Base-by-base conservation (phyloP, 2,888 invertebrate species). In the Campopleginae sp. region DNA sequence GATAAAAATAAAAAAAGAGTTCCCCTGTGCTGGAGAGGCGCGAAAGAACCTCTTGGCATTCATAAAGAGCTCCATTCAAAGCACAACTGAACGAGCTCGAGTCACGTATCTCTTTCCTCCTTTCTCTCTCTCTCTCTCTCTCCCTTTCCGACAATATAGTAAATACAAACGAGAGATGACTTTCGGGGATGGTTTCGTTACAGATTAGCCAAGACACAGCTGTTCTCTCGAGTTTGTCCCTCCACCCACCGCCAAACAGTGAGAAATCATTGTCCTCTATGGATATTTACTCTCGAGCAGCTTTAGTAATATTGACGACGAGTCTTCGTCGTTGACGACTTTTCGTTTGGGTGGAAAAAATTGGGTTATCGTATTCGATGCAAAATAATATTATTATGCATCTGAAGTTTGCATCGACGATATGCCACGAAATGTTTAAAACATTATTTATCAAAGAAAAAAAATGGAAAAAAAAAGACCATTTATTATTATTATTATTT, bases 51-150 rank as follows among this genome's bases (percentile, higher is more conserved):
- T 81, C 74, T 78, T 81, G 68, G 77, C 82, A 82, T 86, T 84
- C 77, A 86, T 86, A 86, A 85, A 86, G 80, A 86, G 82, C 44
- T 74, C n/a, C 82, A 86, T 86, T 86, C 77, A 86, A 77, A 71
- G 76, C 42, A 61, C 65, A 85, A 74, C 48, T 68, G 44, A 38
- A 74, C 48, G 58, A 77, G 17, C 78, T 48, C 51, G 51, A 10
- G 38, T 70, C 76, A 46, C 51, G 77, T 74, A 58, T 80, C 74
- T 77, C 23, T 66, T 33, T 27, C 65, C 23, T 19, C 12, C 54
- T n/a, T 48, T 48, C 46, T 48, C 0, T 48, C 17, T 42, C 42
- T 42, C 10, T 48, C 48, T 48, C 48, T 54, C 19, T n/a, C 48
- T 5, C 51, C 23, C 51, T 54, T 44, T 27, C 2, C 4, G 14